Conservation (phyloP, 2,113 vertebrate genomes). For the Heterochromis multidens region DNA sequence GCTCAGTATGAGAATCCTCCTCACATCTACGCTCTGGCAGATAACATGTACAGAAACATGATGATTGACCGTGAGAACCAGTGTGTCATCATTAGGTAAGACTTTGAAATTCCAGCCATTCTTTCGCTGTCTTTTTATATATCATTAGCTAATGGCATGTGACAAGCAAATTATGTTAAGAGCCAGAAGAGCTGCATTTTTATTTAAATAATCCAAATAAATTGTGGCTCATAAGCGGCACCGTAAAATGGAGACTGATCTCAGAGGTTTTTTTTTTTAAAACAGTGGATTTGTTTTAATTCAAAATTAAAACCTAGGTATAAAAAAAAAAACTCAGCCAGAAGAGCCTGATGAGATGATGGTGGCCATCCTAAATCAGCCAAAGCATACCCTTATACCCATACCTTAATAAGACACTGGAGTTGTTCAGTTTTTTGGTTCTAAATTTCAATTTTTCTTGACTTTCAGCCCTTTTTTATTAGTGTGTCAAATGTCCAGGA, state of each 20-base stretch:
- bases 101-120: not conserved
- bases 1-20: constrained; percentile 98
- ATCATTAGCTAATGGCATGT: not conserved
- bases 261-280: not conserved
- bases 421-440: not conserved
- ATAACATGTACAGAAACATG: constrained; percentile 99
- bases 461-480: not conserved
- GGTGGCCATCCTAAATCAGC: not conserved
- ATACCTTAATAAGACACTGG: not conserved
- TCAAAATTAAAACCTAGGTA: not conserved
- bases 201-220: not conserved
- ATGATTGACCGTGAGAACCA: constrained; percentile 98
- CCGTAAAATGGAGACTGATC: not conserved
- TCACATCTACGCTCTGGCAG: constrained; percentile 96
- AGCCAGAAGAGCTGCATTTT: not conserved
- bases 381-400: not conserved
- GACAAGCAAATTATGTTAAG: not conserved
- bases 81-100: constrained; percentile 98
- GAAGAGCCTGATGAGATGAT: no score
- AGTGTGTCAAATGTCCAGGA: not conserved
- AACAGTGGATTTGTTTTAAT: not conserved
- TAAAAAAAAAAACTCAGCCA: no score
- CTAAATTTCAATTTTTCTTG: not conserved
- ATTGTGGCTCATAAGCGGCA: not conserved
- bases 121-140: not conserved